These are phyloP conservation scores for Bombus waltoni DNA, from an alignment of 1,140 invertebrate species.

Conservation along the genomic window DNA sequence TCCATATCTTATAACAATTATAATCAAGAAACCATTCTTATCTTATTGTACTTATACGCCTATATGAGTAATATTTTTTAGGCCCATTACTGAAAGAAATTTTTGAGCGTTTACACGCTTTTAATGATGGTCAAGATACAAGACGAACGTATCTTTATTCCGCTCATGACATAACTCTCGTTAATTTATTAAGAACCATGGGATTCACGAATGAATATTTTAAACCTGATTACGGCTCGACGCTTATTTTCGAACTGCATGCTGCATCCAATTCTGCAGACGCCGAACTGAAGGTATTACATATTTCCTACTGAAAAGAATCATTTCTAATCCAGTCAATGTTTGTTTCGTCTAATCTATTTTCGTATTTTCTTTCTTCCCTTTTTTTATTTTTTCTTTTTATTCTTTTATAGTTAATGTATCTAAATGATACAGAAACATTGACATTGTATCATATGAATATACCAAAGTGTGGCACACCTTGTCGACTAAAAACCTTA, in stretches of 20 bases:
- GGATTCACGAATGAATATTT: slow-evolving; percentile 85
- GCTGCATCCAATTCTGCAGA: slow-evolving; percentile 52
- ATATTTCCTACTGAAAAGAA: neutral
- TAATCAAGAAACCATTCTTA: neutral
- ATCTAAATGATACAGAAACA: slow-evolving; percentile 70
- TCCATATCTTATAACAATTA: neutral
- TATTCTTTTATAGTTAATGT: slow-evolving; percentile 56
- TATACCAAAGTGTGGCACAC: slow-evolving; percentile 81
- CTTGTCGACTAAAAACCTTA: slow-evolving; percentile 81
- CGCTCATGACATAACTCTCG: slow-evolving; percentile 89
- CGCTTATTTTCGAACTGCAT: slow-evolving; percentile 85
- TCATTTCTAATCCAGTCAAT: neutral
- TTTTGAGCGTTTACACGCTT: slow-evolving; percentile 75
- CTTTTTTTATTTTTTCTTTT: slow-evolving; percentile 16
- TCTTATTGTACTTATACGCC: neutral
- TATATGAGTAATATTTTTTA: slow-evolving; percentile 45
- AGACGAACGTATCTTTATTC: slow-evolving; percentile 86
- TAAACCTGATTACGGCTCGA: slow-evolving; percentile 88
- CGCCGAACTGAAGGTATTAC: slow-evolving; percentile 77
- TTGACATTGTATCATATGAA: slow-evolving; percentile 61
- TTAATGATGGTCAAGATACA: slow-evolving; percentile 69
- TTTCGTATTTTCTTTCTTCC: neutral
- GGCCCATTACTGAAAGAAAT: slow-evolving; percentile 80
- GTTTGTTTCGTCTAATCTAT: neutral
- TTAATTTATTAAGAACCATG: slow-evolving; percentile 87